Conservation (phyloP, 2,113 vertebrate genomes). For the Equus quagga region DNA sequence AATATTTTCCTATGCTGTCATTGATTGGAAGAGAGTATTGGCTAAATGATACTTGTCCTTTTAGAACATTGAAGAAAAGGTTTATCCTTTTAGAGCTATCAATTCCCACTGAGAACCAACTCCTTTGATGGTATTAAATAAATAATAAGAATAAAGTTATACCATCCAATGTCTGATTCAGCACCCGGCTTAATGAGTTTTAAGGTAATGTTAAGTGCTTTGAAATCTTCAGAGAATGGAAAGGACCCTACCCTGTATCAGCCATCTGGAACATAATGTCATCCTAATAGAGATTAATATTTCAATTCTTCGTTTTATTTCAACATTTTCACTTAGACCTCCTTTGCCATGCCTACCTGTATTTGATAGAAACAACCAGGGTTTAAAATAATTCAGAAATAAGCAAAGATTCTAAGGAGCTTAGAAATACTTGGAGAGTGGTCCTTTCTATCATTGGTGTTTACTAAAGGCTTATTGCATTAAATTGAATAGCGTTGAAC, state of each 20-base stretch:
- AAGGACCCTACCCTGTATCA: neutral
- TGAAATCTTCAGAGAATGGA: constrained; percentile 68
- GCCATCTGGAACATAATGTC: neutral
- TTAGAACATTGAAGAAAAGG: constrained; percentile 31
- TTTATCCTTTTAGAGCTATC: constrained; percentile 51
- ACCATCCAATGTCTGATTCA: constrained; percentile 70
- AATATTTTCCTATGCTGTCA: constrained; percentile 36
- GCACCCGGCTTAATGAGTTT: constrained; percentile 70
- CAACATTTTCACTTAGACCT: neutral
- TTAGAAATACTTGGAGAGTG: neutral
- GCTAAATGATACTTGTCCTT: neutral
- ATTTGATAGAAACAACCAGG: neutral
- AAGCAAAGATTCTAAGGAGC: neutral
- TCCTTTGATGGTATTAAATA: constrained; percentile 71
- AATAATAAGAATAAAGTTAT: constrained; percentile 74
- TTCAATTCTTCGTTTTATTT: constrained; percentile 49
- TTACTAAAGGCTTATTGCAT: neutral
- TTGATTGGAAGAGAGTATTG: constrained; percentile 24
- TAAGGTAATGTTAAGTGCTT: constrained; percentile 76
- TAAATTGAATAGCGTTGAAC: neutral
- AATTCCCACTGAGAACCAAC: constrained; percentile 65
- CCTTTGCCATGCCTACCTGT: neutral
- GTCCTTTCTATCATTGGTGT: neutral
- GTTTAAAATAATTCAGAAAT: constrained; percentile 28
- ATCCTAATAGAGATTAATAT: constrained; percentile 42